These are phyloP conservation scores for Brachypteracias leptosomus DNA, from an alignment of 2,113 vertebrate species.

Conservation along the genomic window DNA sequence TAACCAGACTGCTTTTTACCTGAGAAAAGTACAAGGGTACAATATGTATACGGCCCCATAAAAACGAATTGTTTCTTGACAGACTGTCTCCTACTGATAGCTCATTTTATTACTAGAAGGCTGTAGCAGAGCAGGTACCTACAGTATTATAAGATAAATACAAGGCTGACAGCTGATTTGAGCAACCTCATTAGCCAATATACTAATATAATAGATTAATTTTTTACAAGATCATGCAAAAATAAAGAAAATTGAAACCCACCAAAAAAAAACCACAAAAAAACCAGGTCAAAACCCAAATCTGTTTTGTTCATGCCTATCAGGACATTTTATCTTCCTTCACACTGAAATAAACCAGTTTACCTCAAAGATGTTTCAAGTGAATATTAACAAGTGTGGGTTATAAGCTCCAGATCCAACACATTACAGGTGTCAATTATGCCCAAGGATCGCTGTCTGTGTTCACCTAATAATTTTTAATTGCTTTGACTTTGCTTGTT, in stretches of 20 bases:
- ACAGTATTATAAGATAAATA: background rate
- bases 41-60: background rate
- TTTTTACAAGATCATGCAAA: background rate
- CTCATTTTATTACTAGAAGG: conserved; percentile 8
- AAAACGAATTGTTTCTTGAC: conserved; percentile 32
- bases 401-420: background rate
- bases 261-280: background rate
- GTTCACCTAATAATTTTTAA: background rate
- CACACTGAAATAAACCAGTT: background rate
- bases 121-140: background rate
- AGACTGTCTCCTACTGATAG: background rate
- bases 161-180: background rate
- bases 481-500: background rate
- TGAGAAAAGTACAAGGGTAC: background rate
- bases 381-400: background rate
- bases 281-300: background rate
- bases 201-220: background rate
- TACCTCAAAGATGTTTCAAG: background rate
- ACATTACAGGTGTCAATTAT: background rate
- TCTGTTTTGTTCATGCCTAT: background rate
- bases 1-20: conserved; percentile 27
- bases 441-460: background rate
- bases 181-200: background rate
- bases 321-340: background rate
- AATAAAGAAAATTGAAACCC: background rate